Evolutionary conservation across 2,888 invertebrate species (phyloP).

Genomic region (Caenorhabditis sp.): DNA sequence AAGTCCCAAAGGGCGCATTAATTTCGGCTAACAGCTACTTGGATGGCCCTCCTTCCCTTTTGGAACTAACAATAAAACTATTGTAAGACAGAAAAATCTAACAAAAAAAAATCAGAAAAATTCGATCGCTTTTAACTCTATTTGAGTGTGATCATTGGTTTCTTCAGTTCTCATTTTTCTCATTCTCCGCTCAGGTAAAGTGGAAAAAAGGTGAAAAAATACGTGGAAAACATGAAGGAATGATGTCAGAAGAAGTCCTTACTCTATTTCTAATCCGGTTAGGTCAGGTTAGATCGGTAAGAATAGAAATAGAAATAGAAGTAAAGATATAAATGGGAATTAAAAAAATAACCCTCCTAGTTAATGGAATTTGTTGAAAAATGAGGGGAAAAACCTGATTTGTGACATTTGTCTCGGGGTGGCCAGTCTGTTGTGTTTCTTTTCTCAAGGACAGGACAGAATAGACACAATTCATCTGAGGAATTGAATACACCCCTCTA

Average conservation of each 20-base stretch:
- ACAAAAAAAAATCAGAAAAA: no score
- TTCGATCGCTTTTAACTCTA: neutral
- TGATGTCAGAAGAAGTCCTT: neutral
- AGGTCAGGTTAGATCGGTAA: no score
- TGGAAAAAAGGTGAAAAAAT: neutral
- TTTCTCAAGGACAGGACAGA: conserved; percentile 51
- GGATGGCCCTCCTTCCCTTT: conserved; percentile 17
- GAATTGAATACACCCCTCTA: no score
- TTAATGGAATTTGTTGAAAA: neutral
- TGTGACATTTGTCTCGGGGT: conserved; percentile 15
- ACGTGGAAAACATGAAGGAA: no score
- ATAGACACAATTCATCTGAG: no score
- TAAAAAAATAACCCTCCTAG: no score
- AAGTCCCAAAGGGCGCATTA: conserved; percentile 61
- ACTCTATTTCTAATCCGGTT: no score
- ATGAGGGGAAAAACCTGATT: conserved; percentile 40
- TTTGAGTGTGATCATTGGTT: conserved; percentile 18
- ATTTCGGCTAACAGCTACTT: conserved; percentile 59
- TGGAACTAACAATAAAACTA: no score
- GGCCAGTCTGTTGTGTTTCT: conserved; percentile 8
- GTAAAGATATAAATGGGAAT: neutral
- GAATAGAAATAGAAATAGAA: no score
- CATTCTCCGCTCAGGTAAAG: neutral
- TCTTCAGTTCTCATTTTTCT: neutral
- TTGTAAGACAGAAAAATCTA: no score